These are phyloP conservation scores for Catalaphyllia jardinei DNA, from an alignment of 64 coral and sea anemone genomes.

Conservation along the genomic window DNA sequence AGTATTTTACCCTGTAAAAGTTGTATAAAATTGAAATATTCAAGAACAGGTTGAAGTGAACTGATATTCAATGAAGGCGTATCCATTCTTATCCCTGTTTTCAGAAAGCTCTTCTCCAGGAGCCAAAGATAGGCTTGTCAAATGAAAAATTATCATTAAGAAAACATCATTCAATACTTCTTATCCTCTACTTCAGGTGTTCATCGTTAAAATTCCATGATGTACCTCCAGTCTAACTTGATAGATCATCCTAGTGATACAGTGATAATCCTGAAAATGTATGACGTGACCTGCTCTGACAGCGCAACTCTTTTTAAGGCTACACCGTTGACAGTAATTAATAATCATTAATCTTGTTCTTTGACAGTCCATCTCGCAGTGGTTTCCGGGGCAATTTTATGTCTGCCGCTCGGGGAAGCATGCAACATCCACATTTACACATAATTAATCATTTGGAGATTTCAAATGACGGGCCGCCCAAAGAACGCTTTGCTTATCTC, in stretches of 20 bases:
- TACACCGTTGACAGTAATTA: constrained; percentile 38
- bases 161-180: no score
- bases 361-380: constrained; percentile 13
- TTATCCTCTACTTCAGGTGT: not conserved
- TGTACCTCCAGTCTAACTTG: not conserved
- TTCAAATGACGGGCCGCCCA: constrained; percentile 11
- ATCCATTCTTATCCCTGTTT: no score
- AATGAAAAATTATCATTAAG: no score
- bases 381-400: constrained; percentile 2
- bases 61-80: no score
- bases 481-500: not conserved
- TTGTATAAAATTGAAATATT: no score
- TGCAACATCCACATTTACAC: constrained; percentile 1
- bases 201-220: not conserved
- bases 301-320: not conserved
- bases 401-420: not conserved
- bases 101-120: no score
- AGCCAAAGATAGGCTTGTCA: no score
- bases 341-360: constrained; percentile 39
- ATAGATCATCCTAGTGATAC: not conserved
- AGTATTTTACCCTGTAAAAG: no score
- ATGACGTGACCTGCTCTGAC: not conserved
- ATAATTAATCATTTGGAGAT: constrained; percentile 44
- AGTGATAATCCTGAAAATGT: not conserved
- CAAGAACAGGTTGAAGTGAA: no score